Percentiles rank a stretch among this genome's conserved stretches.
Conservation (phyloP, 2,888 invertebrate genomes). For the Disparrhopalites patrizii region DNA sequence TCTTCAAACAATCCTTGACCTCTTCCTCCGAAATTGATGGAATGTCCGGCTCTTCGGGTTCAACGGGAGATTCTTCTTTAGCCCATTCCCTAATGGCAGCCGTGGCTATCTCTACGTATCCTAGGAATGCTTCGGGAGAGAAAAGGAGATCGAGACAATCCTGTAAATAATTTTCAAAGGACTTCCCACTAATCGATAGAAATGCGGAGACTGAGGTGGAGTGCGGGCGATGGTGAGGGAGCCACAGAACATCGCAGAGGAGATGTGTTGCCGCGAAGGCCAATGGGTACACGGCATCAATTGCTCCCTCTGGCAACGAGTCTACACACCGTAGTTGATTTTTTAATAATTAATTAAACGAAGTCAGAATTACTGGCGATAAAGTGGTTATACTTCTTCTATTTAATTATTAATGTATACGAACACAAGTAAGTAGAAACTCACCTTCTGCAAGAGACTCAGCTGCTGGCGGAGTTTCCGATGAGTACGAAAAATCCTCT, state of each 20-base stretch:
- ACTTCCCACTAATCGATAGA: conserved; percentile 47
- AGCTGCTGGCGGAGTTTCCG: neutral
- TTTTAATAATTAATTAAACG: neutral
- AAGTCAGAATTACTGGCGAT: too few species aligned
- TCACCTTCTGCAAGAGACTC: conserved; percentile 10
- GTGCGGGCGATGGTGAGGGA: conserved; percentile 46
- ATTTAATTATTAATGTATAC: too few species aligned
- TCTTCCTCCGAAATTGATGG: conserved; percentile 37
- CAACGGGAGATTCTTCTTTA: conserved; percentile 24
- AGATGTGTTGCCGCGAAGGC: conserved; percentile 45
- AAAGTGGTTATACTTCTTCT: too few species aligned
- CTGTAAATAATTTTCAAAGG: conserved; percentile 46
- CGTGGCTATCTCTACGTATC: conserved; percentile 41
- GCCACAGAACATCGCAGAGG: conserved; percentile 47
- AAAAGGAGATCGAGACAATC: conserved; percentile 44
- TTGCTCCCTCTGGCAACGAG: conserved; percentile 10
- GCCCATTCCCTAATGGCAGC: conserved; percentile 36
- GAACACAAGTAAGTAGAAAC: too few species aligned
- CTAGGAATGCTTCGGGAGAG: conserved; percentile 42
- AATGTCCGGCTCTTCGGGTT: conserved; percentile 21
- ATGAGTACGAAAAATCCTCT: conserved; percentile 3
- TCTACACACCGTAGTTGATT: neutral
- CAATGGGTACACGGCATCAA: conserved; percentile 38
- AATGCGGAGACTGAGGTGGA: conserved; percentile 45
- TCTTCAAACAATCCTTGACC: conserved; percentile 42